Evolutionary conservation across 2,113 vertebrate species (phyloP).

Genomic region (Lycaon pictus): DNA sequence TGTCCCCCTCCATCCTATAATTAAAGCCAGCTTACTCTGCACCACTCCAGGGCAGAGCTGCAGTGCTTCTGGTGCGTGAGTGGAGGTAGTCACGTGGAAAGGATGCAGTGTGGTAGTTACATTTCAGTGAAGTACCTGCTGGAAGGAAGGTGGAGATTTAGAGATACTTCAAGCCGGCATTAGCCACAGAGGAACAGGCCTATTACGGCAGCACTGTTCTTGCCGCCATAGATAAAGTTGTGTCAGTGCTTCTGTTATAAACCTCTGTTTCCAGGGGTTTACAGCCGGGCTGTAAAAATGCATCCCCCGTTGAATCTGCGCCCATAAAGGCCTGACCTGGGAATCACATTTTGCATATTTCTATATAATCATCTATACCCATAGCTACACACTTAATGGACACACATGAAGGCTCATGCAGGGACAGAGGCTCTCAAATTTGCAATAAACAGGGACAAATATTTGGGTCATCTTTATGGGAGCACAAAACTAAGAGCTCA

Average conservation of each 20-base stretch:
- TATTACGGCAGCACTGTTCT: slow-evolving; percentile 81
- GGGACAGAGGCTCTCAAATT: slow-evolving; percentile 69
- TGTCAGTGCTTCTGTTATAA: slow-evolving; percentile 87
- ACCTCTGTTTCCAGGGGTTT: slow-evolving; percentile 84
- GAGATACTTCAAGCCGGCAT: slow-evolving; percentile 79
- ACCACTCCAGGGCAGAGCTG: slow-evolving; percentile 75
- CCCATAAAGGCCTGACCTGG: slow-evolving; percentile 86
- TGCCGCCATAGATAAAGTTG: slow-evolving; percentile 80
- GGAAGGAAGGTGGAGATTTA: slow-evolving; percentile 82
- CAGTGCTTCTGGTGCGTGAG: slow-evolving; percentile 69
- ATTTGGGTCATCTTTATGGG: slow-evolving; percentile 80
- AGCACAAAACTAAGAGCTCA: slow-evolving; percentile 26
- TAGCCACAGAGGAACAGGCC: slow-evolving; percentile 85
- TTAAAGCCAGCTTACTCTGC: slow-evolving; percentile 68
- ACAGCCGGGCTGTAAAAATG: slow-evolving; percentile 85
- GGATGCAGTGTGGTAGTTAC: slow-evolving; percentile 80
- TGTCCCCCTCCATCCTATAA: neutral
- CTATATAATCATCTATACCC: slow-evolving; percentile 72
- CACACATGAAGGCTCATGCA: neutral
- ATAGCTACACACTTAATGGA: slow-evolving; percentile 69
- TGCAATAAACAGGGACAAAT: slow-evolving; percentile 75
- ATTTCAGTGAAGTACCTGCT: slow-evolving; percentile 80
- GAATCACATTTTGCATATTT: slow-evolving; percentile 81
- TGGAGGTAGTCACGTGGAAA: slow-evolving; percentile 71
- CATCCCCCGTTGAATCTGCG: slow-evolving; percentile 78